These are phyloP conservation scores for Acholoe squamosa DNA, from an alignment of 2,888 invertebrate genomes.

Conservation along the genomic window DNA sequence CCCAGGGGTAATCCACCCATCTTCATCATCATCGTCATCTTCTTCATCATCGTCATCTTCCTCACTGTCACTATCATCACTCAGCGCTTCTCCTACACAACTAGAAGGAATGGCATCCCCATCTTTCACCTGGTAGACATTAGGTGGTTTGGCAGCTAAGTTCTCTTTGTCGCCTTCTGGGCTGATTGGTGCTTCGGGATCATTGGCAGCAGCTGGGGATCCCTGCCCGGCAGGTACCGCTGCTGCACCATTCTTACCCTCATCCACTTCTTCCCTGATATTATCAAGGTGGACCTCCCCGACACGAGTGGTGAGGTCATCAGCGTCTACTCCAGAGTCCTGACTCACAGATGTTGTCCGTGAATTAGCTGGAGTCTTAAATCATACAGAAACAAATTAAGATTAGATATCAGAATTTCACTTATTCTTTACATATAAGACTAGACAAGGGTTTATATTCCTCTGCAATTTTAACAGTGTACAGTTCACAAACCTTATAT, in stretches of 20 bases:
- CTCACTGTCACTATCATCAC: constrained; percentile 66
- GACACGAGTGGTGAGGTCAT: neutral
- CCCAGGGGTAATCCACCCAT: constrained; percentile 93
- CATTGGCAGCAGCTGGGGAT: neutral
- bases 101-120: constrained; percentile 36
- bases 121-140: constrained; percentile 7
- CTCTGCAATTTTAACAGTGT: neutral
- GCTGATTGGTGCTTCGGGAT: neutral
- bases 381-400: neutral
- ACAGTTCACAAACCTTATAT: neutral
- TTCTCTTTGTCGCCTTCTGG: constrained; percentile 44
- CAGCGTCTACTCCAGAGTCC: constrained; percentile 19
- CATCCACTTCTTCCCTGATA: neutral
- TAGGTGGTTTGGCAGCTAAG: neutral
- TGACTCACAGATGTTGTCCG: constrained; percentile 46
- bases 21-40: constrained; percentile 85
- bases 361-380: constrained; percentile 4
- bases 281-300: neutral
- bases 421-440: neutral
- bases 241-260: neutral
- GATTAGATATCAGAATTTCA: neutral
- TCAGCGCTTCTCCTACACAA: constrained; percentile 72
- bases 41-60: constrained; percentile 84
- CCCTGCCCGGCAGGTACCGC: neutral
- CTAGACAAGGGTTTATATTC: neutral